phyloP scores from a whole-genome alignment of 2,113 vertebrate genomes.

The cattle (Bos taurus) region DNA sequence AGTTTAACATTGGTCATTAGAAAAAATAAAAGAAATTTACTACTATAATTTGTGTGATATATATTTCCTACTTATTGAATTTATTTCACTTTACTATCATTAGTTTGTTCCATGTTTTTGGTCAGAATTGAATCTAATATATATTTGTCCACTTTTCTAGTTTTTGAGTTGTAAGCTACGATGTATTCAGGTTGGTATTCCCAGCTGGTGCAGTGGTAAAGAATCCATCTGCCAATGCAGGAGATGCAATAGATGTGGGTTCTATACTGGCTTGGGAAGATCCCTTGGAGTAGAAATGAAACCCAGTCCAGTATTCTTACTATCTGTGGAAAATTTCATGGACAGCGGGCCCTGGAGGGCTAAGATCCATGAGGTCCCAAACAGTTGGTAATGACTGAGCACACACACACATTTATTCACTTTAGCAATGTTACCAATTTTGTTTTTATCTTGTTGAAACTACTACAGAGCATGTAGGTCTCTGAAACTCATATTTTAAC shows the following conservation, averaged over 20 bases:
- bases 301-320: background rate
- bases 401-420: background rate
- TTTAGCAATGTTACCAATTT: background rate
- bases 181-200: background rate
- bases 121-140: background rate
- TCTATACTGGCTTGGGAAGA: background rate
- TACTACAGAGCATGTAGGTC: background rate
- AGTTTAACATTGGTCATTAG: background rate
- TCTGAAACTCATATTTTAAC: background rate
- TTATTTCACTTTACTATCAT: background rate
- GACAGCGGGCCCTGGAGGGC: background rate
- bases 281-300: background rate
- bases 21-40: background rate
- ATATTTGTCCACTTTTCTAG: background rate
- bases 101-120: background rate
- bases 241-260: background rate
- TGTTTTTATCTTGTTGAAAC: background rate
- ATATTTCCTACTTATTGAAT: background rate
- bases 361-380: background rate
- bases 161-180: background rate
- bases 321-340: background rate
- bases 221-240: background rate
- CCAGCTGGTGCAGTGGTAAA: background rate
- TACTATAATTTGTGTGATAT: background rate
- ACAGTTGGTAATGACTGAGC: rapidly evolving